Evolutionary conservation across 2,797 vertebrate genomes (phyloP).

Genomic region (Poeciliopsis paucimaculata): DNA sequence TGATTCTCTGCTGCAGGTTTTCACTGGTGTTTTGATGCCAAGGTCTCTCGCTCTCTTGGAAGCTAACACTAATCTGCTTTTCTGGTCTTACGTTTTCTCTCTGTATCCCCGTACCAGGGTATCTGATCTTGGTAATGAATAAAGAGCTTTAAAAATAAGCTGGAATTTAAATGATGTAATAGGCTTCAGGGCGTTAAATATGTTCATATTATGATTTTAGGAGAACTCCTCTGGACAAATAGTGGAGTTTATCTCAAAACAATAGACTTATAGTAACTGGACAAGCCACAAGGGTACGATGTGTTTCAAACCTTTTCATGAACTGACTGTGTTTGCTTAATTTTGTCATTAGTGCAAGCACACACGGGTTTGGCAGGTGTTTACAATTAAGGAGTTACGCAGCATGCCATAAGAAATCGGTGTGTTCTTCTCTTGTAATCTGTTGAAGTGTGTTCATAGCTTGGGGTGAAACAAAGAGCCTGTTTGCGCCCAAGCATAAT

Average conservation of each 20-base stretch:
- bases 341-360: slow-evolving; percentile 16
- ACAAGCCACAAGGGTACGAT: neutral
- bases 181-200: slow-evolving; percentile 38
- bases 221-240: neutral
- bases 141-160: slow-evolving; percentile 64
- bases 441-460: neutral
- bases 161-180: slow-evolving; percentile 67
- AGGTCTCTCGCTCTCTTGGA: slow-evolving; percentile 18
- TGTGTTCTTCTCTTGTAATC: slow-evolving; percentile 5
- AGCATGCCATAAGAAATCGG: slow-evolving; percentile 19
- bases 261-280: slow-evolving; percentile 6
- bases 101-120: slow-evolving; percentile 43
- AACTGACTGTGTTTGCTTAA: slow-evolving; percentile 9
- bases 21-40: slow-evolving; percentile 35
- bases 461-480: neutral
- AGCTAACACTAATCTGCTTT: slow-evolving; percentile 44
- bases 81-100: slow-evolving; percentile 34
- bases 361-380: slow-evolving; percentile 29
- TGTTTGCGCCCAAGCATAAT: too few species aligned
- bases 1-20: slow-evolving; percentile 31
- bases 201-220: slow-evolving; percentile 37
- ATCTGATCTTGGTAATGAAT: slow-evolving; percentile 61
- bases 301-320: neutral
- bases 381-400: slow-evolving; percentile 44
- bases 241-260: slow-evolving; percentile 13